Base-by-base conservation (phyloP, 2,888 invertebrate genomes). In the Xylota segnis region DNA sequence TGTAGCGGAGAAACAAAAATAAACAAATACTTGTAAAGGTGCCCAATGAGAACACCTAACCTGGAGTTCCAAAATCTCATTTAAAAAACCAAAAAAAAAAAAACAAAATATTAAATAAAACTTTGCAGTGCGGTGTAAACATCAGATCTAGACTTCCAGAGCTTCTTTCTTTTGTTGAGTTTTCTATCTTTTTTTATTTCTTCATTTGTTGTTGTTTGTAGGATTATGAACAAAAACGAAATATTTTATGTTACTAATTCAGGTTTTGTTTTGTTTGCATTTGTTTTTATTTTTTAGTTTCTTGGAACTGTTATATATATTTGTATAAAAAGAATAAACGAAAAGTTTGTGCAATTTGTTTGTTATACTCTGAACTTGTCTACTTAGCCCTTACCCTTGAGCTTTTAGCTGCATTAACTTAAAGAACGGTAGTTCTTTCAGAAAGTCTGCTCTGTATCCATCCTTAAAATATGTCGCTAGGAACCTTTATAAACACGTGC, bases 101-200 rank as follows among this genome's bases (percentile, higher is more conserved):
- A 74, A 29, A 45, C 7, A 23, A 58, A 18, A 10, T 16, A 14
- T 50, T 40, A 58, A 61, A 4, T 32, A 10, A 54, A 70, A 71
- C 37, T 54, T 79, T 76, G 70, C 84, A 84, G 79, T 84, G 84
- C 75, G 84, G 84, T 81, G 75, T 65, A 59, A 40, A 71, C 84
- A 79, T 79, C 83, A 70, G 50, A 74, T 40, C 27, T 56, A 54
- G 66, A 58, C 65, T 78, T 78, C 47, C 63, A 63, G 45, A 71
- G 50, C 37, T 61, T 72, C 61, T 54, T 70, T 65, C 5, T 27
- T 71, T 77, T 65, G 23, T 74, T 87, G 78, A 86, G 78, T 66
- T 79, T 74, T 65, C 37, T 59, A 78, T 43, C 43, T 23, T 23
- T 23, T 23, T 23, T 23, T n/a, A n/a, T n/a, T n/a, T n/a, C n/a